Percentiles rank a stretch among this genome's conserved stretches.
These are phyloP conservation scores for Tetrao urogallus DNA, from an alignment of 2,113 vertebrate species.

Conservation along the genomic window DNA sequence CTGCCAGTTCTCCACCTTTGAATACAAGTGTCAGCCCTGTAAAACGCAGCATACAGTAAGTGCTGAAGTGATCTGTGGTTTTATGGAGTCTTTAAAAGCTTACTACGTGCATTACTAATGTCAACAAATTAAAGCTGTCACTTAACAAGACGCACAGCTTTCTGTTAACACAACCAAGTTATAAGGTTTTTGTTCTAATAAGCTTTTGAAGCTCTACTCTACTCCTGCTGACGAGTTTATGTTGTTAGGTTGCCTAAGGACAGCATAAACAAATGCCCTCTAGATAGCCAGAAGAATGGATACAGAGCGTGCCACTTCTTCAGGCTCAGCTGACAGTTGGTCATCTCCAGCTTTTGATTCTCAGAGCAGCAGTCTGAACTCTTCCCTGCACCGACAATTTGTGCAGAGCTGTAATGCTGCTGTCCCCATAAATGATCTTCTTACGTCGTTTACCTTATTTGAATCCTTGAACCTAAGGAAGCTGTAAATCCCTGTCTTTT, in stretches of 20 bases:
- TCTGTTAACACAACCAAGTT: neutral
- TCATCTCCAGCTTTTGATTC: neutral
- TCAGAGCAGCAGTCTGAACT: neutral
- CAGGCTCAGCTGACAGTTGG: neutral
- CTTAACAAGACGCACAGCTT: neutral
- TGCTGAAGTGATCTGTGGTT: neutral
- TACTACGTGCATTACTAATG: fast-evolving
- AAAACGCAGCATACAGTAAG: constrained; percentile 83
- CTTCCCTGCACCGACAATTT: neutral
- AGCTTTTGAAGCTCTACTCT: neutral
- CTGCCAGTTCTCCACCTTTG: constrained; percentile 81
- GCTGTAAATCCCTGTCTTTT: neutral
- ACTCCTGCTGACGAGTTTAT: neutral
- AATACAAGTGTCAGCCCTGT: constrained; percentile 86
- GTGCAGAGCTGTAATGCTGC: neutral
- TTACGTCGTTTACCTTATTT: neutral
- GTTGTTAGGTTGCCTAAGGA: neutral
- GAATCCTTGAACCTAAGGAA: neutral
- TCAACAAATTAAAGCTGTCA: neutral
- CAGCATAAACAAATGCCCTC: neutral
- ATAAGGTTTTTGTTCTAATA: neutral
- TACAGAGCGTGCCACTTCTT: neutral
- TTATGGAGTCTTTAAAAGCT: neutral
- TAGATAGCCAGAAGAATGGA: neutral
- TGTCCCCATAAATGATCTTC: neutral